Evolutionary conservation across 2,797 vertebrate genomes (phyloP), one percentile per base, ranked within the genome.

Genomic region (Gallinago solitaria): DNA sequence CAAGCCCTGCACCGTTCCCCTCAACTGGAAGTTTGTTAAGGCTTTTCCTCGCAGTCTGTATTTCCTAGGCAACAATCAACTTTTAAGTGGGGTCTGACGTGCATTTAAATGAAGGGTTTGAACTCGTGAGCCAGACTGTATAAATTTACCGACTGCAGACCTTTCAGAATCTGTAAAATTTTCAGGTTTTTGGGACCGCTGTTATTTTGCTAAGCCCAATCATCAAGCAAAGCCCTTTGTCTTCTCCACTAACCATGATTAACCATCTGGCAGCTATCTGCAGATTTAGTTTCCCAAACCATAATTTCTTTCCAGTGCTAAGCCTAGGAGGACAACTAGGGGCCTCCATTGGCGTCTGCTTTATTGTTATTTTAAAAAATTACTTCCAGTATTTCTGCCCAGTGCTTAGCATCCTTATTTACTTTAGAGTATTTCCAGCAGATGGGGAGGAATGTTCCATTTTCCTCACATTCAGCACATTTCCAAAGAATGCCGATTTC

Each of bases 371-470:
- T 95, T 92, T 87, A 20, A 95, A 95, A 92, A 87, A 93, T 92
- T 71, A 83, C 90, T 95, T 96, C 93, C 96, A 95, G 93, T 95
- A 96, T 95, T 94, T 96, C 89, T 94, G 77, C 91, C 95, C 95
- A 89, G 51, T 76, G 69, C 74, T 96, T 95, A 75, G 82, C 81
- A 92, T 79, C 81, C 69, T 93, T 95, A 92, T 96, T 96, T 95
- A 94, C 76, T 96, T 94, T 95, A 90, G 90, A 81, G 68, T 85
- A 94, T 94, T 96, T 97, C 89, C 87, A 94, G 94, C 48, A 93
- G 70, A 87, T 85, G 89, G 74, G 30, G 74, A 94, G 48, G 84
- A 94, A 87, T 85, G 77, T 94, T 97, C 57, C 17, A n/a, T 83
- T 96, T 95, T 88, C 83, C 68, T 96, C 70, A 75, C 39, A 94